A percentile compares a stretch with the other conserved stretches of the same genome.
phyloP scores from a whole-genome alignment of 2,888 invertebrate species.

The Lutraria lutraria region DNA sequence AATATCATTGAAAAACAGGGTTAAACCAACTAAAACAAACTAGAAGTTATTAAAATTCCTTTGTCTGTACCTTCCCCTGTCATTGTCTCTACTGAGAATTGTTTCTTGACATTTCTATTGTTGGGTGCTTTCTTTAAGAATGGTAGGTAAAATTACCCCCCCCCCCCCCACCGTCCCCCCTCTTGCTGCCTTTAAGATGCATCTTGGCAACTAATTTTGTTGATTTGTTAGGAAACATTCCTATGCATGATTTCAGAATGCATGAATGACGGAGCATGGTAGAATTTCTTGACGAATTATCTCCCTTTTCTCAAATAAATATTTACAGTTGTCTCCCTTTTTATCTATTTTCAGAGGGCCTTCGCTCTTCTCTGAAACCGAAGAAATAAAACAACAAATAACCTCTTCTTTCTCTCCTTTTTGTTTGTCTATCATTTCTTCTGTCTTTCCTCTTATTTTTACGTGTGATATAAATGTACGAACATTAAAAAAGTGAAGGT shows the following conservation, averaged over 20 bases:
- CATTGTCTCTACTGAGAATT: no score
- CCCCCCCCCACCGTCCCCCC: no score
- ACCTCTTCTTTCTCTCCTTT: slow-evolving; percentile 54
- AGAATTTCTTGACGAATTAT: not conserved
- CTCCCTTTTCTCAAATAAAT: no score
- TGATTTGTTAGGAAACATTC: not conserved
- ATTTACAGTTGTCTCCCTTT: slow-evolving; percentile 46
- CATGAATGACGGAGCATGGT: not conserved
- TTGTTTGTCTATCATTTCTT: slow-evolving; percentile 36
- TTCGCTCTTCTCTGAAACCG: slow-evolving; percentile 64
- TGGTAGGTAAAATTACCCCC: not conserved
- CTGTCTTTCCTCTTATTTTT: slow-evolving; percentile 55
- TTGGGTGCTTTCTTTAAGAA: no score
- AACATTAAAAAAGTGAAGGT: slow-evolving; percentile 20
- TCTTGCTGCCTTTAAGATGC: not conserved
- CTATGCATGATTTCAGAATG: not conserved
- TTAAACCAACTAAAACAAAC: no score
- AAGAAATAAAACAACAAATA: slow-evolving; percentile 52
- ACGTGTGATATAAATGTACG: slow-evolving; percentile 38
- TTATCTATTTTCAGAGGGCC: slow-evolving; percentile 75
- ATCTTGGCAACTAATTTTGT: no score
- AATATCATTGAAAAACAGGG: no score
- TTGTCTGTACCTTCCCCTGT: no score
- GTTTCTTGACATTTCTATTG: no score
- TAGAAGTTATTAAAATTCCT: no score